phyloP scores from a whole-genome alignment of 2,888 invertebrate genomes.

The Coleophora deauratella region DNA sequence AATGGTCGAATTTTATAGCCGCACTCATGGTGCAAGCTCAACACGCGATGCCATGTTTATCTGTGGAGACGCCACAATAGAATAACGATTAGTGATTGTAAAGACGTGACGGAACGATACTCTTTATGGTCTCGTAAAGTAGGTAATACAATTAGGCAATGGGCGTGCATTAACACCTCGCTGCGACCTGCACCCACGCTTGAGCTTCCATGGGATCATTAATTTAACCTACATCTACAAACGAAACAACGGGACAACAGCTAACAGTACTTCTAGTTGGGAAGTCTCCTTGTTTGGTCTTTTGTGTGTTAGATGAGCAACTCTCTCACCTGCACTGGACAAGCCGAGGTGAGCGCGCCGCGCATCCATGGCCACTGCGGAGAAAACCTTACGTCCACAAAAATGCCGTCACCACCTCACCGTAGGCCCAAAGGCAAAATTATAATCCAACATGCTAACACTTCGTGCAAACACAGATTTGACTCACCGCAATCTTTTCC shows the following conservation, averaged over 20 bases:
- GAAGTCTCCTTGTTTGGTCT: constrained; percentile 34
- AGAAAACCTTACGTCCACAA: constrained; percentile 39
- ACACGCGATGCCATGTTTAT: constrained; percentile 34
- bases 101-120: constrained; percentile 42
- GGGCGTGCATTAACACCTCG: constrained; percentile 67
- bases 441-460: constrained; percentile 41
- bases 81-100: constrained; percentile 58
- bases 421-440: too few relatives aligned
- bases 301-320: constrained; percentile 26
- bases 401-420: constrained; percentile 29
- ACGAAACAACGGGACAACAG: neutral
- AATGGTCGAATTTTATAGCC: constrained; percentile 32
- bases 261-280: constrained; percentile 37
- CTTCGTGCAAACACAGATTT: constrained; percentile 38
- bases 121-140: constrained; percentile 63
- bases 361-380: constrained; percentile 36
- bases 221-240: constrained; percentile 46
- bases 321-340: constrained; percentile 33
- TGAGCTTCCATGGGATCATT: constrained; percentile 34
- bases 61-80: constrained; percentile 35
- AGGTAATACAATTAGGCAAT: constrained; percentile 70
- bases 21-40: constrained; percentile 23
- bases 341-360: constrained; percentile 30
- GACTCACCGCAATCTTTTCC: constrained; percentile 53
- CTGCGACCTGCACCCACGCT: constrained; percentile 53